Evolutionary conservation across 2,113 vertebrate genomes (phyloP).

Genomic region (Pelodiscus sinensis): DNA sequence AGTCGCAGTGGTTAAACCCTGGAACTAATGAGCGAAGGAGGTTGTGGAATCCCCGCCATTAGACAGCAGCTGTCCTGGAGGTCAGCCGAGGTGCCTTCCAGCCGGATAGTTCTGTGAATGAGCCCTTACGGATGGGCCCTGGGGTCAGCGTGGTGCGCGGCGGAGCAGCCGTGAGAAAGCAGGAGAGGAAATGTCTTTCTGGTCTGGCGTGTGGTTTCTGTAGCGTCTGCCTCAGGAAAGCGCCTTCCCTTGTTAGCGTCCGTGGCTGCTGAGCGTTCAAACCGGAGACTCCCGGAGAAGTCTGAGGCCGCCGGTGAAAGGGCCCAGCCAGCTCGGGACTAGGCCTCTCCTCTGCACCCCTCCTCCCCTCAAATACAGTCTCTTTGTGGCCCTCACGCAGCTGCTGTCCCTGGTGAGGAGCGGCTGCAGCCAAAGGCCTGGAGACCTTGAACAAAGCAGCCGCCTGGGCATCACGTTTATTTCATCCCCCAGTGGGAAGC

Average conservation of each 20-base stretch:
- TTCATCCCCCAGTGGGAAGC: not conserved
- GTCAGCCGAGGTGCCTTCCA: not conserved
- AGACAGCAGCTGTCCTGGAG: not conserved
- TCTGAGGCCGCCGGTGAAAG: not conserved
- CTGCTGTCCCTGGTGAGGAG: not conserved
- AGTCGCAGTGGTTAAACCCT: not conserved
- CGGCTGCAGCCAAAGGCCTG: not conserved
- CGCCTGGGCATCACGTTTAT: not conserved
- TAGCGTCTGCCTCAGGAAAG: not conserved
- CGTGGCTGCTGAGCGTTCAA: accelerated
- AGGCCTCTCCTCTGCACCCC: accelerated
- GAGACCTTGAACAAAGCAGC: not conserved
- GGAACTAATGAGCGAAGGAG: not conserved
- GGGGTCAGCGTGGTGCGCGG: accelerated
- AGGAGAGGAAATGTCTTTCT: accelerated
- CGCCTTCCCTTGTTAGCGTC: accelerated
- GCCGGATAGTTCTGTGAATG: not conserved
- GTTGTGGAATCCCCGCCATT: not conserved
- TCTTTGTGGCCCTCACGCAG: accelerated
- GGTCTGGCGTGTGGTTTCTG: not conserved
- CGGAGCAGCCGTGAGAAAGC: accelerated
- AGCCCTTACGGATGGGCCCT: accelerated
- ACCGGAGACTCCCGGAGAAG: accelerated
- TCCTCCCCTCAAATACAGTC: accelerated
- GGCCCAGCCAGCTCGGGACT: accelerated